phyloP scores from a whole-genome alignment of 1,140 invertebrate species.

The Dreissena rostriformis region DNA sequence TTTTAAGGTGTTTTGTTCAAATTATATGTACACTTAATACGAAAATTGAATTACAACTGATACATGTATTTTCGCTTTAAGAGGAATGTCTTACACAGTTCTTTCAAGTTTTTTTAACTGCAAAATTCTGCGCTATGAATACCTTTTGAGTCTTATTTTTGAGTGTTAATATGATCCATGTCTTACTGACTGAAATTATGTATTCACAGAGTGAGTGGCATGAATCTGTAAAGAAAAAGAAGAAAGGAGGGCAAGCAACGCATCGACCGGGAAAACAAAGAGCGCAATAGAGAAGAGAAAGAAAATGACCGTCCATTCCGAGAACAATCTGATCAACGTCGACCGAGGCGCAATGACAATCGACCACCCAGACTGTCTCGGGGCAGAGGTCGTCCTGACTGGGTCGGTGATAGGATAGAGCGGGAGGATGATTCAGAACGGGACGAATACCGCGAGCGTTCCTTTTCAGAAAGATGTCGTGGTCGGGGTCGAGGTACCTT shows the following conservation, averaged over 20 bases:
- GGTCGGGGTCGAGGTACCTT: slow-evolving; percentile 42
- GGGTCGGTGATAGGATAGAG: slow-evolving; percentile 42
- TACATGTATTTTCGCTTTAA: no score
- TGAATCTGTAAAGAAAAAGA: slow-evolving; percentile 53
- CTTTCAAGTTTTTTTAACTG: no score
- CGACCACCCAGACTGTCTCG: slow-evolving; percentile 47
- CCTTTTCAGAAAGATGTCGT: slow-evolving; percentile 13
- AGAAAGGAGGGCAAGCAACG: slow-evolving; percentile 36
- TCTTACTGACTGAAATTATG: not conserved
- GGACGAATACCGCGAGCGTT: slow-evolving; percentile 33
- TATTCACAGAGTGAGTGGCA: slow-evolving; percentile 49
- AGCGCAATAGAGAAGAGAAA: slow-evolving; percentile 46
- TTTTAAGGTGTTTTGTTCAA: no score
- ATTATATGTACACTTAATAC: no score
- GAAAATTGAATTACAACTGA: no score
- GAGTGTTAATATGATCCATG: not conserved
- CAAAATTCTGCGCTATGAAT: no score
- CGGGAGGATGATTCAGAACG: slow-evolving; percentile 33
- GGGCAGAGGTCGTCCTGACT: slow-evolving; percentile 40
- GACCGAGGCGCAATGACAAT: slow-evolving; percentile 36
- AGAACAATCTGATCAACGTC: slow-evolving; percentile 38
- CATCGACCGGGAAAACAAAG: slow-evolving; percentile 48
- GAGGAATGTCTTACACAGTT: no score
- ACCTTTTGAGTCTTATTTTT: no score
- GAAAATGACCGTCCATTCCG: slow-evolving; percentile 39